Evolutionary conservation across 2,797 vertebrate genomes (phyloP).

Genomic region (Muscicapa comitata): DNA sequence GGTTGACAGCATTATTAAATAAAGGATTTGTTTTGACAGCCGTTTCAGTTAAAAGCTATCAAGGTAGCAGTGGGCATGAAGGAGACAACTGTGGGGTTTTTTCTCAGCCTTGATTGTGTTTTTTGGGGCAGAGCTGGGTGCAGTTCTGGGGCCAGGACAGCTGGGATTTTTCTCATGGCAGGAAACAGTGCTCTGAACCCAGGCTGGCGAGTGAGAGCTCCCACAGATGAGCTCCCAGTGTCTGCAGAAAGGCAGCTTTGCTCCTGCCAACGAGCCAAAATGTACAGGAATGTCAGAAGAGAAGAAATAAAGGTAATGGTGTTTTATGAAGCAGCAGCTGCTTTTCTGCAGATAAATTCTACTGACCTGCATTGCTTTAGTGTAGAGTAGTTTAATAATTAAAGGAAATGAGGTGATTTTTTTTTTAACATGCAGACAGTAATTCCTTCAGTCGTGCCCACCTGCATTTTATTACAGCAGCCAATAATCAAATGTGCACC

Average conservation of each 20-base stretch:
- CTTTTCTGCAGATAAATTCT: neutral
- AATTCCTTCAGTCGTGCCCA: neutral
- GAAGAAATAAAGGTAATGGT: neutral
- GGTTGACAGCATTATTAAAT: neutral
- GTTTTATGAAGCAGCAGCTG: neutral
- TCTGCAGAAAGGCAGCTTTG: neutral
- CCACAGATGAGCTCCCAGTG: neutral
- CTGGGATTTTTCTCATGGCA: neutral
- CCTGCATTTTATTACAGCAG: neutral
- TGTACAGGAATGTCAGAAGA: neutral
- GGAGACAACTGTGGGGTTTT: fast-evolving
- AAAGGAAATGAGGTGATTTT: neutral
- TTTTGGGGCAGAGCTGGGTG: neutral
- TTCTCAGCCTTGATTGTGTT: neutral
- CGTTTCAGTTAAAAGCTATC: neutral
- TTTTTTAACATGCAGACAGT: neutral
- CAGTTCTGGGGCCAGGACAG: neutral
- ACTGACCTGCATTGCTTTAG: neutral
- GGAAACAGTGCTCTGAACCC: neutral
- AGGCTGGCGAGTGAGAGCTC: neutral
- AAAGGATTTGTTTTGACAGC: neutral
- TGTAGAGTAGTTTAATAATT: neutral
- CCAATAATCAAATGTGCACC: neutral
- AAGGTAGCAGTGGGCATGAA: neutral
- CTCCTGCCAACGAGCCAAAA: neutral